Base-by-base conservation (phyloP, 2,888 invertebrate genomes). In the Pheosia gnoma region DNA sequence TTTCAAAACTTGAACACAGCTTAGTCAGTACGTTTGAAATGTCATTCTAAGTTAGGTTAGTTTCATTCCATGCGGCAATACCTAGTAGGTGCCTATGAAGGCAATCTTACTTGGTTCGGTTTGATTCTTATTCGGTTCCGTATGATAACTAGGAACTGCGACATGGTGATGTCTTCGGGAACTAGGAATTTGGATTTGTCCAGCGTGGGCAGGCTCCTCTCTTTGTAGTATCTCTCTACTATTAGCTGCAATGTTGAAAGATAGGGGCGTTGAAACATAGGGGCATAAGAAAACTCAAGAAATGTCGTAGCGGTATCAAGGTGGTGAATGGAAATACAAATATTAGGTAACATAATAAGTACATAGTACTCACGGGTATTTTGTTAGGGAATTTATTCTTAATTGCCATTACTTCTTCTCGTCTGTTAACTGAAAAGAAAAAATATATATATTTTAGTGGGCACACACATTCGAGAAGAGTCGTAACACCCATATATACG, bases 161-260 rank as follows among this genome's bases (percentile, higher is more conserved):
- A 97, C 95, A 98, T 97, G 0, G 97, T 96, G 57, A 98, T 95
- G 85, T 98, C 98, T 94, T 97, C 97, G 3, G 98, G 98, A 11
- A 98, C 97, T 78, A 98, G 90, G 89, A 97, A 98, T 87, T 98
- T 98, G 0, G 96, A 95, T 91, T 98, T 98, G 84, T 97, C 97
- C 85, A 98, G 83, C 11, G 95, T 86, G 9, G 98, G 97, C 65
- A 98, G 91, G 71, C 94, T 95, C 74, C 94, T 95, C 88, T 98
- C 98, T 82, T 96, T 97, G 77, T 95, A 94, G 82, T 96, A 98
- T 80, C 96, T 94, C 87, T 98, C 97, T 52, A 98, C 96, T 79
- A 98, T 97, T 67, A 98, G 95, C 96, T 98, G 94, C 58, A 83
- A 85, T 71, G 59, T 70, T 43, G 43, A 43, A 43, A 9, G 3